Conservation (phyloP, 2,113 vertebrate species). For the zebrafish (Danio rerio) region GRCz12tu NC_133198.1:1022001-1022500, state of each 20-base stretch:
- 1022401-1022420: too few species aligned
- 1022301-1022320: not conserved
- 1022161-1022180: conserved; percentile 68
- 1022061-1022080: conserved; percentile 65
- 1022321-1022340: too few species aligned
- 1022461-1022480: too few species aligned
- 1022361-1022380: too few species aligned
- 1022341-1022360: too few species aligned
- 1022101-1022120: not conserved
- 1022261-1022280: conserved; percentile 18
- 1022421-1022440: too few species aligned
- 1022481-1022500: too few species aligned
- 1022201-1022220: conserved; percentile 59
- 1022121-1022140: not conserved
- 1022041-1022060: too few species aligned
- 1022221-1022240: conserved; percentile 61
- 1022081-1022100: conserved; percentile 27
- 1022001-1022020: not conserved
- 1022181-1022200: conserved; percentile 64
- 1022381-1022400: too few species aligned
- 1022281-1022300: conserved; percentile 15
- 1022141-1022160: conserved; percentile 39
- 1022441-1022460: too few species aligned
- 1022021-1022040: not conserved
- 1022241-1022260: conserved; percentile 35